Percentiles rank a stretch among this genome's conserved stretches.
Evolutionary conservation across 2,797 vertebrate genomes (phyloP).

Genomic region (Bovichtus diacanthus): DNA sequence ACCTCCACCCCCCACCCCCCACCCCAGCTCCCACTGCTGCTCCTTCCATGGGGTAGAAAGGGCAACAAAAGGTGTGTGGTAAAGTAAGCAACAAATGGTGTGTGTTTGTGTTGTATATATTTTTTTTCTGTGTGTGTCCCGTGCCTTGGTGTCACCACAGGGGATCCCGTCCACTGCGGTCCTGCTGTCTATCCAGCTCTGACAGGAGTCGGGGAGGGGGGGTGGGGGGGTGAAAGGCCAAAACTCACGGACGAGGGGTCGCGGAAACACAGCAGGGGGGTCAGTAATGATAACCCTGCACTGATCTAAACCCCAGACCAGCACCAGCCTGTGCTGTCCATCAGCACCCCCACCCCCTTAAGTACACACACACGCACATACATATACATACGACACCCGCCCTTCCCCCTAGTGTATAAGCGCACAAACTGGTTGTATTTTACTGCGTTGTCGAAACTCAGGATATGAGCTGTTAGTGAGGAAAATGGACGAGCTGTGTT

Average conservation of each 20-base stretch:
- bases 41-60: conserved; percentile 43
- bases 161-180: conserved; percentile 60
- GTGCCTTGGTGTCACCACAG: conserved; percentile 48
- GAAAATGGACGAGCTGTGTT: conserved; percentile 68
- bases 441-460: conserved; percentile 78
- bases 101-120: conserved; percentile 46
- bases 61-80: conserved; percentile 72
- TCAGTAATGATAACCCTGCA: conserved; percentile 80
- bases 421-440: conserved; percentile 76
- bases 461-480: conserved; percentile 80
- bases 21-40: conserved; percentile 5
- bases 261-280: conserved; percentile 78
- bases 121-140: conserved; percentile 51
- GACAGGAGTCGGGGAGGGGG: conserved; percentile 77
- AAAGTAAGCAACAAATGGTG: conserved; percentile 80
- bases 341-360: conserved; percentile 54
- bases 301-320: conserved; percentile 83
- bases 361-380: conserved; percentile 19
- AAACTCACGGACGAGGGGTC: conserved; percentile 65
- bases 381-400: conserved; percentile 1
- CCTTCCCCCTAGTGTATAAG: conserved; percentile 46
- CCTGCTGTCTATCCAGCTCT: conserved; percentile 64
- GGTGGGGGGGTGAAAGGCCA: conserved; percentile 65
- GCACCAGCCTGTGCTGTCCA: conserved; percentile 73
- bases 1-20: neutral